phyloP scores from a whole-genome alignment of 2,888 invertebrate species.

The Psococerastis gibbosa region DNA sequence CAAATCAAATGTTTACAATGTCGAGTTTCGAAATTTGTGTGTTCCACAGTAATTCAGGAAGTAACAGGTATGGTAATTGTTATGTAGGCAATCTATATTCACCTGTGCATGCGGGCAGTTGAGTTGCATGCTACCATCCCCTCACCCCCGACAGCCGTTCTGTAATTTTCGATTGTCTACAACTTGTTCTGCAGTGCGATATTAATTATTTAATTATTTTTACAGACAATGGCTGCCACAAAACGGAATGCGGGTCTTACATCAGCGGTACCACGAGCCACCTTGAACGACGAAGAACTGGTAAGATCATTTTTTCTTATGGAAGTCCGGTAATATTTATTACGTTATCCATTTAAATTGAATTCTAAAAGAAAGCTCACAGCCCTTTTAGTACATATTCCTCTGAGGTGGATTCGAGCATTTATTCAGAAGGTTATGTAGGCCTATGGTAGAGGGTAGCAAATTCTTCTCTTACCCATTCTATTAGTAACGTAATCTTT shows the following conservation, averaged over 20 bases:
- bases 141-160: not conserved
- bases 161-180: constrained; percentile 2
- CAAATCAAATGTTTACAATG: too few species aligned
- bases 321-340: constrained; percentile 19
- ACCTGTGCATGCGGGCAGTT: too few species aligned
- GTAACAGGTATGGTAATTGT: too few species aligned
- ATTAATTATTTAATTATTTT: not conserved
- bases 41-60: too few species aligned
- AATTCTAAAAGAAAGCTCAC: not conserved
- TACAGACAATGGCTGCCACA: constrained; percentile 96
- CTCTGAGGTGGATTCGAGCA: not conserved
- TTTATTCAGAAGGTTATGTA: too few species aligned
- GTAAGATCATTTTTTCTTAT: too few species aligned
- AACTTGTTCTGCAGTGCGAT: too few species aligned
- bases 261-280: constrained; percentile 90
- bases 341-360: constrained; percentile 8
- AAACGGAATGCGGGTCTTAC: constrained; percentile 94
- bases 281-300: constrained; percentile 96
- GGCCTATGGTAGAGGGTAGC: not conserved
- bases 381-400: too few species aligned
- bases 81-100: too few species aligned
- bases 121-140: not conserved
- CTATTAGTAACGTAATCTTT: too few species aligned
- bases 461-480: too few species aligned
- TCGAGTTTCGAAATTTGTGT: too few species aligned